Conservation (phyloP, 2,888 invertebrate species). For the Neria commutata region DNA sequence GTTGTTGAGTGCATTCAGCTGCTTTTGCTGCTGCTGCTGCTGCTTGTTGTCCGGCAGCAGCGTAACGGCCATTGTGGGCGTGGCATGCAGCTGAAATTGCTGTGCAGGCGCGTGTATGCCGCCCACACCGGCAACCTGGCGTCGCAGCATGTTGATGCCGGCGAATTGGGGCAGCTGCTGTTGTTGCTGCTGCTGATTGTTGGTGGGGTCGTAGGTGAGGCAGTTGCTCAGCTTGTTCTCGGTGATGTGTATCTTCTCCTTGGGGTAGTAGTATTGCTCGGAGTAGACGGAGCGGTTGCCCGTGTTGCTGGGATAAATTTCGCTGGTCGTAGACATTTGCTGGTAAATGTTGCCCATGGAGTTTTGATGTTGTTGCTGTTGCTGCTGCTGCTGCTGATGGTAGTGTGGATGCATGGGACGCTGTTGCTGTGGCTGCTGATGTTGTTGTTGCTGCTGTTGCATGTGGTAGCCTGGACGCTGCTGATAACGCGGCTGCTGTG, state of each 20-base stretch:
- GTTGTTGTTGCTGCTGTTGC: constrained; percentile 34
- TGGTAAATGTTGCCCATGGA: constrained; percentile 55
- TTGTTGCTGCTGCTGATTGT: constrained; percentile 36
- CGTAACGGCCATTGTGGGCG: too few relatives aligned
- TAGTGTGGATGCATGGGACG: constrained; percentile 29
- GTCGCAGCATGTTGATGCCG: constrained; percentile 45
- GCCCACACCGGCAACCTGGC: constrained; percentile 42
- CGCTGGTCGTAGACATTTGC: constrained; percentile 55
- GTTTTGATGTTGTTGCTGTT: constrained; percentile 59
- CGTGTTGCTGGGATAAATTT: constrained; percentile 57
- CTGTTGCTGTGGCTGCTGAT: constrained; percentile 58
- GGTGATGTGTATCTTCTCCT: constrained; percentile 61
- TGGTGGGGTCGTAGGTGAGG: constrained; percentile 58
- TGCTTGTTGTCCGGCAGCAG: constrained; percentile 21
- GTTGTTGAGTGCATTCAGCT: constrained; percentile 35
- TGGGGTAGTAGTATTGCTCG: constrained; percentile 72
- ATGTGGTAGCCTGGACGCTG: constrained; percentile 47
- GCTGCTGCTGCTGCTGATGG: constrained; percentile 40
- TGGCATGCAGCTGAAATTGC: constrained; percentile 44
- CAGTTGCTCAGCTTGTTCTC: constrained; percentile 61
- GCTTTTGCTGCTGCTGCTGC: too few relatives aligned
- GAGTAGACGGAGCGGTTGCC: constrained; percentile 75
- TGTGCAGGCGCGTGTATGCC: constrained; percentile 45
- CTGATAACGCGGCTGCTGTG: constrained; percentile 55
- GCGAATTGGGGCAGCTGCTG: constrained; percentile 36